Percentiles rank a stretch among this genome's conserved stretches.
phyloP scores from a whole-genome alignment of 2,888 invertebrate species.

The Carterocephalus palaemon region DNA sequence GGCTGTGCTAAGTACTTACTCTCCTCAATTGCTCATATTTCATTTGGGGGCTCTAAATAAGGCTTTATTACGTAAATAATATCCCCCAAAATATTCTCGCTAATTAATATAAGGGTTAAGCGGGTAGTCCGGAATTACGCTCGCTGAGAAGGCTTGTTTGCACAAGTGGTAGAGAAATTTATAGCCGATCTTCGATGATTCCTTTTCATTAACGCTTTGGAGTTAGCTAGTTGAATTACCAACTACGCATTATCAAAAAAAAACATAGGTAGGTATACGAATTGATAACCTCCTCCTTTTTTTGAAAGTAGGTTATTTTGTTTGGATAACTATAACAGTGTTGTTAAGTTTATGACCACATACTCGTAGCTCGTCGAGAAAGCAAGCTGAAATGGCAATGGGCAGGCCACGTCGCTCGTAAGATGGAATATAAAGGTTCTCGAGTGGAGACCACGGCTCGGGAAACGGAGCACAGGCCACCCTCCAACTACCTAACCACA shows the following conservation, averaged over 20 bases:
- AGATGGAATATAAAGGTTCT: too few relatives aligned
- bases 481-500: too few relatives aligned
- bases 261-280: background rate
- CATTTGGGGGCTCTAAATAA: conserved; percentile 71
- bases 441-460: too few relatives aligned
- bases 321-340: too few relatives aligned
- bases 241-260: background rate
- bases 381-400: too few relatives aligned
- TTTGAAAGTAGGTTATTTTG: too few relatives aligned
- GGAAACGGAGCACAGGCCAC: too few relatives aligned
- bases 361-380: too few relatives aligned
- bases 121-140: conserved; percentile 48
- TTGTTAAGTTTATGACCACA: too few relatives aligned
- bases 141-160: conserved; percentile 38
- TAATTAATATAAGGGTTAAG: conserved; percentile 74
- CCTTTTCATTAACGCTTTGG: conserved; percentile 4
- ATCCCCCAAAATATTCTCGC: conserved; percentile 72
- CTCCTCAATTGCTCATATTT: conserved; percentile 72
- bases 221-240: background rate
- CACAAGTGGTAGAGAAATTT: conserved; percentile 37
- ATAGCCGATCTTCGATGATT: conserved; percentile 27
- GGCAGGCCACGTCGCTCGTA: too few relatives aligned
- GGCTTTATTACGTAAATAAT: conserved; percentile 76
- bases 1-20: conserved; percentile 59
- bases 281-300: background rate